Evolutionary conservation across 2,888 invertebrate species (phyloP), one percentile per base, ranked within the genome.

Genomic region (Chymomyza amoena): DNA sequence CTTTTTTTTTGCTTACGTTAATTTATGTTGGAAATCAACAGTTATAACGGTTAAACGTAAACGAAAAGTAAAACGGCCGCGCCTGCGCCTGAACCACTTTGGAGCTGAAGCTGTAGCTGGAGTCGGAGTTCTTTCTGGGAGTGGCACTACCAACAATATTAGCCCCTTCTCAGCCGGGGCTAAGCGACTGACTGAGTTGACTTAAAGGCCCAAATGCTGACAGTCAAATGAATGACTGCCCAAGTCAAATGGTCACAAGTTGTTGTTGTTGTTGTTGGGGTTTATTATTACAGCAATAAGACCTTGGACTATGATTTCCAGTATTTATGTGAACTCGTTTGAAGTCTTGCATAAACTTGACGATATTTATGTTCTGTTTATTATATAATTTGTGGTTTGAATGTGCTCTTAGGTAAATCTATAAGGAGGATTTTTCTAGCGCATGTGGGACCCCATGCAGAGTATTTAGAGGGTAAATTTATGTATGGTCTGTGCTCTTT

Each of bases 171-270:
- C 66, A 69, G 70, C 70, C 70, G 69, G 45, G 66, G 73, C 81
- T 72, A 70, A 69, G 20, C 80, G 80, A 69, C 25, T 60, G 32
- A 61, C 65, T 68, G 57, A 57, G 57, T 57, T 7, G 57, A 69
- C 62, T 70, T 65, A 68, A 62, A 66, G 75, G 61, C 71, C 72
- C 66, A 81, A 84, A 80, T 72, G 84, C 80, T 87, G 82, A 87
- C 82, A 83, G 64, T 68, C 79, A 75, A 77, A 87, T 87, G 68
- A 81, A 87, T 84, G 87, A 70, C 74, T 72, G 74, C 50, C 67
- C 16, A 56, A 10, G 39, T 54, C 18, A 18, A 18, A 16, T 16
- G 54, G 16, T 54, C 54, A n/a, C 54, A 9, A 54, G 54, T 54
- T 18, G 54, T 54, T 68, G 76, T 68, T 73, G 66, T 76, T 66